Evolutionary conservation across 2,888 invertebrate genomes (phyloP), one percentile per base, ranked within the genome.

Genomic region (Cheilosia soror): DNA sequence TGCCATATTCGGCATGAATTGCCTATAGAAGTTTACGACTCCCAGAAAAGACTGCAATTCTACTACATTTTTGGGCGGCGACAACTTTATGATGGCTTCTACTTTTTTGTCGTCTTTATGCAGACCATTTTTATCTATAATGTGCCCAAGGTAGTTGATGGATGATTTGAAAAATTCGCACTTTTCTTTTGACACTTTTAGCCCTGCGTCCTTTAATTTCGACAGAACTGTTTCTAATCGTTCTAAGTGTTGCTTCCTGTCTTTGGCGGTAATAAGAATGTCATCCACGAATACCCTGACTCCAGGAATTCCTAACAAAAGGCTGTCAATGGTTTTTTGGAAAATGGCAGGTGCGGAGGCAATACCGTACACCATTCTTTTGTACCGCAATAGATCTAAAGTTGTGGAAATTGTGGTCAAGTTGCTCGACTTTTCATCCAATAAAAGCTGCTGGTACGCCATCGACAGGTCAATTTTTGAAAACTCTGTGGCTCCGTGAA

Each of bases 21-120:
- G 89, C 2, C 88, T 86, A 77, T 91, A 91, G 84, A 90, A 92
- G 79, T 91, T 91, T 1, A 90, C 83, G 71, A 20, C 20, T 20
- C 49, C 49, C 20, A 49, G 20, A 77, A 90, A 90, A 4, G 89
- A 88, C 87, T 29, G 89, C 20, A 73, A 37, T 25, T 73, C 72
- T 40, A 9, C 13, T 4, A 72, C 42, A 62, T 62, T 72, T 53
- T 47, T 49, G 5, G 68, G 53, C 6, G 68, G 27, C 2, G 68
- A 42, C n/a, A 68, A 25, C 5, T 68, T 68, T 42, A 42, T 33
- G 13, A 68, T 55, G 2, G 68, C 42, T 40, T 69, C 57, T 3
- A 69, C 15, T 4, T 69, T 57, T 57, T 44, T 69, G n/a, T 42
- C 33, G n/a, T 69, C 57, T 44, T 69, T 69, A 27, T 75, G 66